Conservation (phyloP, 1,140 invertebrate genomes). For the Brachionus paranguensis region DNA sequence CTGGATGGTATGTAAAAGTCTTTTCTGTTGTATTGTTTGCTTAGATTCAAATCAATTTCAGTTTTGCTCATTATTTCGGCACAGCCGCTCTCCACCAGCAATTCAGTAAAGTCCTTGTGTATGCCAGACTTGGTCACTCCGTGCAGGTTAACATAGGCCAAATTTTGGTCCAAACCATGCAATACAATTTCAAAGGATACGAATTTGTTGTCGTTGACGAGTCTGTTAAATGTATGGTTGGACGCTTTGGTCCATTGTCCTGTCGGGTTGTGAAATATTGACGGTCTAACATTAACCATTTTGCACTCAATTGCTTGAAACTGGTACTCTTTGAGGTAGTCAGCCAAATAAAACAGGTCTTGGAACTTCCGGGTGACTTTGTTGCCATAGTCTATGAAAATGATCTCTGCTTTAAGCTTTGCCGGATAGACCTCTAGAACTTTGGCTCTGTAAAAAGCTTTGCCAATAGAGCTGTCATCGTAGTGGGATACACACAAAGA, state of each 20-base stretch:
- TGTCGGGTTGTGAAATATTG: neutral
- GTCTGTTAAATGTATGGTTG: neutral
- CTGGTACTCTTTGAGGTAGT: neutral
- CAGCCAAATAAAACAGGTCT: neutral
- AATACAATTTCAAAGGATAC: neutral
- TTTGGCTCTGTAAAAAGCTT: constrained; percentile 7
- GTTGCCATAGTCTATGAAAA: constrained; percentile 21
- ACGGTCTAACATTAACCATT: constrained; percentile 4
- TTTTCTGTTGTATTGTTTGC: neutral
- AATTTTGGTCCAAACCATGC: neutral
- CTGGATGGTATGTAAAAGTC: constrained; percentile 19
- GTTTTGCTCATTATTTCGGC: neutral
- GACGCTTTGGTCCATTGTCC: constrained; percentile 6
- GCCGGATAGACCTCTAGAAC: neutral
- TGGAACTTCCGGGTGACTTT: neutral
- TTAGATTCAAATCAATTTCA: constrained; percentile 18
- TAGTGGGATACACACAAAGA: neutral
- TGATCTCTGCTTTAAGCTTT: neutral
- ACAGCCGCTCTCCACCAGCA: neutral
- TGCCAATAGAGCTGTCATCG: neutral
- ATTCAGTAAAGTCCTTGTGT: neutral
- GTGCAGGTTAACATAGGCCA: neutral
- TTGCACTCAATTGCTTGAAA: constrained; percentile 32
- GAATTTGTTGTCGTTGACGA: neutral
- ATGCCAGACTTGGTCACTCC: neutral